Evolutionary conservation across 2,888 invertebrate genomes (phyloP).

Genomic region (Pimpla rufipes): DNA sequence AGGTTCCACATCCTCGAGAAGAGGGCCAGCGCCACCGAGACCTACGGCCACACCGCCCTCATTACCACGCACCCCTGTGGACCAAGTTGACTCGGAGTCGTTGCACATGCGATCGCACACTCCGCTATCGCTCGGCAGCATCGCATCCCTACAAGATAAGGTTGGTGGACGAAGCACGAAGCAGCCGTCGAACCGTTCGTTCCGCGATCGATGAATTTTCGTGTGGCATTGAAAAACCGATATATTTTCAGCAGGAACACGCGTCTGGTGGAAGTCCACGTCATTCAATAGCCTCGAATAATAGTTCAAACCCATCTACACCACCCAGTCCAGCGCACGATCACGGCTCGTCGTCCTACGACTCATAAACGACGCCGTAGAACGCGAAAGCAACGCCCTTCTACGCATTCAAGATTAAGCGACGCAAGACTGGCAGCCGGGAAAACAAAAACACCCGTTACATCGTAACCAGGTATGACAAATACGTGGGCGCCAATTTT

Average conservation of each 20-base stretch:
- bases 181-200: neutral
- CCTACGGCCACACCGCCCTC: slow-evolving; percentile 88
- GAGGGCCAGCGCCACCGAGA: slow-evolving; percentile 87
- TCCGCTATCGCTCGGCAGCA: slow-evolving; percentile 91
- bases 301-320: slow-evolving; percentile 91
- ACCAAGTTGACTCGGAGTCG: slow-evolving; percentile 84
- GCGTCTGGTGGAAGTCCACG: slow-evolving; percentile 88
- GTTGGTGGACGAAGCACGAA: slow-evolving; percentile 78
- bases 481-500: slow-evolving; percentile 63
- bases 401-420: slow-evolving; percentile 35
- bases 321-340: slow-evolving; percentile 90
- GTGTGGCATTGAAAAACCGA: too few species aligned
- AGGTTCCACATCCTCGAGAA: slow-evolving; percentile 86
- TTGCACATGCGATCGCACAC: slow-evolving; percentile 87
- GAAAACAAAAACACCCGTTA: slow-evolving; percentile 34
- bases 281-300: slow-evolving; percentile 91
- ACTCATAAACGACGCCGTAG: slow-evolving; percentile 86
- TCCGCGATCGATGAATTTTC: too few species aligned
- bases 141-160: slow-evolving; percentile 92
- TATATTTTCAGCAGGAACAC: slow-evolving; percentile 81
- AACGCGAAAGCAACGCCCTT: slow-evolving; percentile 6
- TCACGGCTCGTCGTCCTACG: slow-evolving; percentile 89
- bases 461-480: slow-evolving; percentile 61
- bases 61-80: slow-evolving; percentile 87
- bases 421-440: slow-evolving; percentile 30